Base-by-base conservation (phyloP, 2,113 vertebrate species). In the Spermophilus dauricus region DNA sequence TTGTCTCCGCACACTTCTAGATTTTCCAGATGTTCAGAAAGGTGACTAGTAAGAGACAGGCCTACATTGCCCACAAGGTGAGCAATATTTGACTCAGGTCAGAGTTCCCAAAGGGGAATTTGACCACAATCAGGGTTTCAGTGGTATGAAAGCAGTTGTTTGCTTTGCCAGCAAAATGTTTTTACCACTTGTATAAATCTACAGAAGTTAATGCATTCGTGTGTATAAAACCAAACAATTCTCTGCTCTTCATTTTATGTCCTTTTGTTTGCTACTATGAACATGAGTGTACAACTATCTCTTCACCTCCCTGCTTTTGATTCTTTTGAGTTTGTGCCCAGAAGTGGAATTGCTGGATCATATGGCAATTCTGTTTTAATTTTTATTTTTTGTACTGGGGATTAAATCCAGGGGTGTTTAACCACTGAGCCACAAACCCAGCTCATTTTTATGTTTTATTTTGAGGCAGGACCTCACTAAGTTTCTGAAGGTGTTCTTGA, bases 1-100 rank as follows among this genome's bases (percentile, higher is more conserved):
- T 45, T 45, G 45, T 45, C 8, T 45, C 45, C 45, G 8, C 45
- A 45, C 13, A 45, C 28, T 37, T 0, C 37, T 69, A 82, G 42
- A 20, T 70, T 45, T 42, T 77, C 75, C 48, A 51, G 12, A 16
- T 18, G 76, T 80, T 63, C n/a, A 65, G 56, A 85, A 32, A 83
- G 77, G 18, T 32, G 24, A 84, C 53, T 76, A 87, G 84, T 69
- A 77, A 80, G 84, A 90, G 61, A 90, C 67, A 81, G 80, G 34
- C 53, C 42, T 34, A 12, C 22, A 26, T 30, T n/a, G 67, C 16
- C 67, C 72, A 34, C 18, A 22, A 42, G 42, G 65, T 81, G 70
- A 51, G 58, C n/a, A 90, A 91, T 89, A 39, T 73, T 95, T 95
- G 93, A 89, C 81, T 95, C 16, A 16, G 70, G 89, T 67, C 37